Evolutionary conservation across 2,888 invertebrate species (phyloP), one percentile per base, ranked within the genome.

Genomic region (Oxytorus armatus): DNA sequence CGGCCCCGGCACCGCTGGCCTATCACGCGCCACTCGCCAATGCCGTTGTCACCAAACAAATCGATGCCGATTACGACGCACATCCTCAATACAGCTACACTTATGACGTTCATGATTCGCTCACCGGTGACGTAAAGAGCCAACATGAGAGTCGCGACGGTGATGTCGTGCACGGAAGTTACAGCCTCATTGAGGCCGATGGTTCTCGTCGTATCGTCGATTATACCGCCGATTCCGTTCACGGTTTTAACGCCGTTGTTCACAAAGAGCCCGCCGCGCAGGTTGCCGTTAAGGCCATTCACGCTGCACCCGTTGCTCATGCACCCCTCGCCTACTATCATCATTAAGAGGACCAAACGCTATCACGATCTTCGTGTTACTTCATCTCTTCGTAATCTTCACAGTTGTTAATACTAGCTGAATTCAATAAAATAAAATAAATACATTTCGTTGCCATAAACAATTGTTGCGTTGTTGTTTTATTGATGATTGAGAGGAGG

Each of bases 1-100:
- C 95, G 88, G 95, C 95, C 88, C 95, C 95, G 85, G 95, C 95
- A 88, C 95, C 95, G 85, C 94, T 95, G 88, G 95, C 95, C 87
- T 94, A 94, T 3, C 95, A 95, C 85, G 96, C 86, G 3, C 85
- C 88, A 16, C 65, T 86, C 7, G 87, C 81, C 23, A 84, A 82
- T 73, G 75, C 85, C 4, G 74, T 81, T 11, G 81, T 84, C 14
- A 83, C 88, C n/a, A 89, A 88, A 47, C 77, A 86, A 4, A 82
- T 88, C 42, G 86, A 86, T 51, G 80, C 86, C 3, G 88, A 88
- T 11, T 84, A 85, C 69, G 87, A 87, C 61, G 82, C 85, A 14
- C 86, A 88, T 77, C 86, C 88, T 16, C 92, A 86, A 57, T 88
- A 87, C 81, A 85, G 78, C 77, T 87, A 85, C 81, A 82, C 80